These are phyloP conservation scores for Micoletzkya japonica DNA, from an alignment of 2,888 invertebrate species.

Conservation along the genomic window DNA sequence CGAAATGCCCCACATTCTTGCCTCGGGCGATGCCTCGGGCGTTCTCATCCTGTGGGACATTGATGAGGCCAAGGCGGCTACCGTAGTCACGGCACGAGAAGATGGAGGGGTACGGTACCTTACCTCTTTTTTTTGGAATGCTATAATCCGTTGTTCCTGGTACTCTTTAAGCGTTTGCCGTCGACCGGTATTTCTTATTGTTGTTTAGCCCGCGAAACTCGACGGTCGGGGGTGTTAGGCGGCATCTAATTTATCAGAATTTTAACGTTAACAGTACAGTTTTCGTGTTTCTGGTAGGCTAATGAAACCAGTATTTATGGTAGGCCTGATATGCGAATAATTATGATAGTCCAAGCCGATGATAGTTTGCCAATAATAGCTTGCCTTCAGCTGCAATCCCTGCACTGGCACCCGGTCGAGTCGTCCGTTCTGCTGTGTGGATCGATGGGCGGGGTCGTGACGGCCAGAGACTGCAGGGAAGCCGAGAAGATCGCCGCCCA, in stretches of 20 bases:
- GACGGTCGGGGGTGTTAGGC: too few relatives aligned
- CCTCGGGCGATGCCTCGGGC: slow-evolving; percentile 77
- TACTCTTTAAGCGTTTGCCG: too few relatives aligned
- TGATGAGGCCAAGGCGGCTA: slow-evolving; percentile 78
- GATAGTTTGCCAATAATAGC: too few relatives aligned
- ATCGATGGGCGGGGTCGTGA: slow-evolving; percentile 75
- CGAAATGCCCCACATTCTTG: slow-evolving; percentile 73
- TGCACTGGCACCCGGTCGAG: slow-evolving; percentile 83
- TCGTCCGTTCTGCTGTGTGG: slow-evolving; percentile 82
- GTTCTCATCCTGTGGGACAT: slow-evolving; percentile 87
- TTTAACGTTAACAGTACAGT: too few relatives aligned
- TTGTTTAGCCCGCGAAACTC: too few relatives aligned
- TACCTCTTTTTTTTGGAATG: neutral
- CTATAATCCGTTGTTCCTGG: neutral
- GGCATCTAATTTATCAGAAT: too few relatives aligned
- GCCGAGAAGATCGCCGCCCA: slow-evolving; percentile 24
- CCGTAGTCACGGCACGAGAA: slow-evolving; percentile 75
- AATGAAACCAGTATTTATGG: too few relatives aligned
- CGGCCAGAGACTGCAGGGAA: slow-evolving; percentile 31
- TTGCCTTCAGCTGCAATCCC: slow-evolving; percentile 72
- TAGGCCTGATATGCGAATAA: too few relatives aligned
- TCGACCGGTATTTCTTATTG: too few relatives aligned
- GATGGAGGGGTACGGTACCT: slow-evolving; percentile 73
- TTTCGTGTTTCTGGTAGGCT: too few relatives aligned
- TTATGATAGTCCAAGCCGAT: too few relatives aligned